Evolutionary conservation across 1,140 invertebrate genomes (phyloP), one percentile per base, ranked within the genome.

Genomic region (Thaumetopoea pityocampa): DNA sequence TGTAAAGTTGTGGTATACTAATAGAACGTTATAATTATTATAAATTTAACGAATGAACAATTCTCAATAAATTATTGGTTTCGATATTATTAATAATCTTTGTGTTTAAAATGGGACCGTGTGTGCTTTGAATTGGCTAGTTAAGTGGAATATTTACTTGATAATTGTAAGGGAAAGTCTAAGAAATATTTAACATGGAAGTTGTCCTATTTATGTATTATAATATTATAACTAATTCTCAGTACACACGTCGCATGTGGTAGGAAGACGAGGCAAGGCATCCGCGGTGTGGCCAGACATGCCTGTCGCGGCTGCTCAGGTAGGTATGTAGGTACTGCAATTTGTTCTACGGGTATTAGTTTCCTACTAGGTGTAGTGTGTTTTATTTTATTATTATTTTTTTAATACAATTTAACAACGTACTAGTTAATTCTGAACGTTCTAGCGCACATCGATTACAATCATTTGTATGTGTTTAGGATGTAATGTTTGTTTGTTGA

Each of bases 331-430:
- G 51, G 52, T 66, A 54, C 59, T 65, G 79, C 79, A 83, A 83
- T 83, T 71, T 73, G 68, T 84, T 80, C 58, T 81, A 84, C 79
- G 79, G 79, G 79, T 84, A 84, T 84, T 84, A 81, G 79, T 84
- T 81, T 83, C 79, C 79, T 83, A 81, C 56, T 84, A 80, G 76
- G 38, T 64, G 61, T 84, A 83, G 62, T 66, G 55, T 69, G 59
- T n/a, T n/a, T n/a, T n/a, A n/a, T 30, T 69, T 73, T 78, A 68
- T 70, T 80, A 72, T 69, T 32, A 50, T 69, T 54, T 60, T 77
- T 77, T 67, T 71, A 56, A 58, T 66, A 46, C 64, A 58, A 65
- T 68, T 73, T 60, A 65, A 60, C 41, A 40, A 58, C 55, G 33
- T 51, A 46, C 47, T 60, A 56, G 47, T 67, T 66, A 56, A n/a